These are phyloP conservation scores for Botia almorhae DNA, from an alignment of 2,797 vertebrate species.

Conservation along the genomic window DNA sequence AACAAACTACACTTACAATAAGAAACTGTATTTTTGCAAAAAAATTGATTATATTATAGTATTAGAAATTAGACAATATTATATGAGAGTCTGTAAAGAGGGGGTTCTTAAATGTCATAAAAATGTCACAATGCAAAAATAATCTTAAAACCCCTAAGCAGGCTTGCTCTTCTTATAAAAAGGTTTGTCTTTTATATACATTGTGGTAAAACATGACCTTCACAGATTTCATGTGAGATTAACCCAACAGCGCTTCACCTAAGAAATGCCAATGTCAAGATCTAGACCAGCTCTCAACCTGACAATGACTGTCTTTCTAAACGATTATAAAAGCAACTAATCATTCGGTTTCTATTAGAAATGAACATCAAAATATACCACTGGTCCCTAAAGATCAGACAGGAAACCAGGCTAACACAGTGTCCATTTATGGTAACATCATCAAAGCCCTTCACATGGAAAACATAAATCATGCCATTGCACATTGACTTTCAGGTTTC, in stretches of 20 bases:
- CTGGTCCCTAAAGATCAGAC: slow-evolving; percentile 3
- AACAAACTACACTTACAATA: not conserved
- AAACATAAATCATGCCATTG: not conserved
- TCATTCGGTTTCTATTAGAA: not conserved
- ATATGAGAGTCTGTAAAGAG: too few relatives aligned
- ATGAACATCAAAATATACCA: not conserved
- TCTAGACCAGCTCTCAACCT: not conserved
- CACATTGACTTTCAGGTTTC: not conserved
- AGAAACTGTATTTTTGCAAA: too few relatives aligned
- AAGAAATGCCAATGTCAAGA: not conserved
- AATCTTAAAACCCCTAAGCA: too few relatives aligned
- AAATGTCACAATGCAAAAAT: too few relatives aligned
- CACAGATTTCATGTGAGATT: not conserved
- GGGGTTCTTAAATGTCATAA: too few relatives aligned
- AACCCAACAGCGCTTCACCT: not conserved
- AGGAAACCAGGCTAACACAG: slow-evolving; percentile 19
- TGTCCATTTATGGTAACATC: slow-evolving; percentile 26
- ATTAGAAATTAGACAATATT: too few relatives aligned
- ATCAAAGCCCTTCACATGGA: not conserved
- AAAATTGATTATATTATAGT: too few relatives aligned
- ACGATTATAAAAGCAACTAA: not conserved
- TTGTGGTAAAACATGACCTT: too few relatives aligned
- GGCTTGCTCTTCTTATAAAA: too few relatives aligned
- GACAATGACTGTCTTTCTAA: not conserved
- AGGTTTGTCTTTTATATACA: too few relatives aligned